Evolutionary conservation across 2,888 invertebrate genomes (phyloP).

Genomic region (Aquatica leii): DNA sequence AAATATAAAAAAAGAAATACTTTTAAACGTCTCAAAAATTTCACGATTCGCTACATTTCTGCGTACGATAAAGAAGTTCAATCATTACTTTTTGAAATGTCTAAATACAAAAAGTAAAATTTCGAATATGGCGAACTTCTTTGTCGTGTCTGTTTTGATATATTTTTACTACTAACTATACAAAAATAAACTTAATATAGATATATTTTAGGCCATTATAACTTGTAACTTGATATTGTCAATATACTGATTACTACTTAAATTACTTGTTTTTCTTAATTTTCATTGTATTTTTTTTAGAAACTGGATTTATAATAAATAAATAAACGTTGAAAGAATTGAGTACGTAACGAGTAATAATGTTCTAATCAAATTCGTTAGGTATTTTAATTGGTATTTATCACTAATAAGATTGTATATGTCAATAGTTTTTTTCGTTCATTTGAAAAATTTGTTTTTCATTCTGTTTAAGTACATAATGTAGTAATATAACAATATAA

Average conservation of each 20-base stretch:
- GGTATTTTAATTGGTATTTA: background rate
- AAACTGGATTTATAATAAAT: constrained; percentile 13
- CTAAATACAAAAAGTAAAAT: too few species aligned
- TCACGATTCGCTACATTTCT: too few species aligned
- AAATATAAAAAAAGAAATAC: background rate
- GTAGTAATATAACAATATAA: constrained; percentile 13
- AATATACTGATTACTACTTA: constrained; percentile 30
- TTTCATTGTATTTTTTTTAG: constrained; percentile 16
- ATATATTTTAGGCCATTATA: constrained; percentile 35
- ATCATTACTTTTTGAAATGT: too few species aligned
- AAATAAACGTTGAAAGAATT: constrained; percentile 4
- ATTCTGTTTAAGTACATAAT: background rate
- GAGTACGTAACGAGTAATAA: background rate
- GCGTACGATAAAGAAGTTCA: background rate
- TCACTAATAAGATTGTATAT: background rate
- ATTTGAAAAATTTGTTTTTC: constrained; percentile 11
- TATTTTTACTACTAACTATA: constrained; percentile 26
- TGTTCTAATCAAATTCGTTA: background rate
- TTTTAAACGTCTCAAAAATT: constrained; percentile 12
- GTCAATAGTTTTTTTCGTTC: constrained; percentile 8
- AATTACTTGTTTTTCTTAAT: constrained; percentile 20
- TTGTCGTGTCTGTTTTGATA: background rate
- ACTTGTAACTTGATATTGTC: constrained; percentile 34
- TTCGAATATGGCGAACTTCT: too few species aligned
- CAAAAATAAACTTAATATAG: constrained; percentile 33